Base-by-base conservation (phyloP, 2,888 invertebrate species). In the Linnaemya tessellans region DNA sequence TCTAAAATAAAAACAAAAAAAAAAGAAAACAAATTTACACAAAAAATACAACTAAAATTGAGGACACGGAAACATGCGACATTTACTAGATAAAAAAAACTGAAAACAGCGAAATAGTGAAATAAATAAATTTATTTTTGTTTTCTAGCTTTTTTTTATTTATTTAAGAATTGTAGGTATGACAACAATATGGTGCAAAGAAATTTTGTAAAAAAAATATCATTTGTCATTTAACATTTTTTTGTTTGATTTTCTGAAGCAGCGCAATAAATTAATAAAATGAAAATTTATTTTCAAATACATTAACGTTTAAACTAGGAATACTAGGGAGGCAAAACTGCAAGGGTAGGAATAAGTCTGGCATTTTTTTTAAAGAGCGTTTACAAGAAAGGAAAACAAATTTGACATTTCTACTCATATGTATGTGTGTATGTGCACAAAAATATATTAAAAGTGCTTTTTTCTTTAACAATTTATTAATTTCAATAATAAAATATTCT, bases 1-100 rank as follows among this genome's bases (percentile, higher is more conserved):
- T 81, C 79, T 84, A 80, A 82, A 80, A 84, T 80, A 80, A 82
- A 81, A 82, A 46, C 20, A 41, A 62, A 65, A 38, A 30, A 78
- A 78, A 56, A 65, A 13, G 11, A 18, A 15, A 46, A 62, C n/a
- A 68, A 56, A 62, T 60, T 13, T 43, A 15, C 43, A 86, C 11
- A 71, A 64, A 22, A 78, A 43, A 79, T 74, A 81, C 62, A 87
- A 82, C 81, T 84, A 86, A 87, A 86, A 87, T 87, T 87, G 87
- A 86, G 87, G 86, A 88, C 88, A 88, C 88, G 87, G 86, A 88
- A 88, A 88, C 88, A 88, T 88, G 88, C 88, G 87, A 88, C 87
- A 84, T 87, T 86, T 87, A 87, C 84, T 87, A 87, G 85, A 86
- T 84, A 77, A 79, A 83, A 67, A 35, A 68, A 75, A 67, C 64